These are phyloP conservation scores for Cheumatopsyche charites DNA, from an alignment of 1,140 invertebrate species.

Conservation along the genomic window DNA sequence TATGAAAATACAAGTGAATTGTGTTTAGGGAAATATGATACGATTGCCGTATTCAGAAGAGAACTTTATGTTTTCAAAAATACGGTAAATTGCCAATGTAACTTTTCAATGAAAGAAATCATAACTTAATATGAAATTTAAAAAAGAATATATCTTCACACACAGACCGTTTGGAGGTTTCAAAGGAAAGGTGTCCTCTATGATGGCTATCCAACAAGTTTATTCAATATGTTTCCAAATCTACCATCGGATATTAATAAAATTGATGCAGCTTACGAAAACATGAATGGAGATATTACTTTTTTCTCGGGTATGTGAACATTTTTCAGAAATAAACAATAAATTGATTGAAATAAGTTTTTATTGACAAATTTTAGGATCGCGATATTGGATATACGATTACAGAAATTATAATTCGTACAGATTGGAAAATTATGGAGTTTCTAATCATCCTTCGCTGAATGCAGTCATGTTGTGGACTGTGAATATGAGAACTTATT, in stretches of 20 bases:
- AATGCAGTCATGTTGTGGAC: constrained; percentile 74
- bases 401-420: constrained; percentile 59
- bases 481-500: constrained; percentile 64
- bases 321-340: constrained; percentile 23
- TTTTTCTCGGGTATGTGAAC: constrained; percentile 72
- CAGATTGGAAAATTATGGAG: constrained; percentile 65
- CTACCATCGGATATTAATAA: constrained; percentile 65
- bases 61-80: constrained; percentile 80
- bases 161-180: constrained; percentile 69
- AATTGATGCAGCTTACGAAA: constrained; percentile 80
- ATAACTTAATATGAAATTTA: background rate
- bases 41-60: constrained; percentile 68
- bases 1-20: constrained; percentile 48
- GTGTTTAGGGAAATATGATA: constrained; percentile 72
- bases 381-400: constrained; percentile 72
- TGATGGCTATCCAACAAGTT: constrained; percentile 66
- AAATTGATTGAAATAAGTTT: background rate
- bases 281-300: constrained; percentile 72
- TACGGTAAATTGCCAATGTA: constrained; percentile 57
- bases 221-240: constrained; percentile 65
- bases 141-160: background rate
- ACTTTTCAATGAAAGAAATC: background rate
- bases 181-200: constrained; percentile 58
- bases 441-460: constrained; percentile 68
- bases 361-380: constrained; percentile 57